Conservation (phyloP, 2,113 vertebrate genomes). For the Potamarius usumacintae region DNA sequence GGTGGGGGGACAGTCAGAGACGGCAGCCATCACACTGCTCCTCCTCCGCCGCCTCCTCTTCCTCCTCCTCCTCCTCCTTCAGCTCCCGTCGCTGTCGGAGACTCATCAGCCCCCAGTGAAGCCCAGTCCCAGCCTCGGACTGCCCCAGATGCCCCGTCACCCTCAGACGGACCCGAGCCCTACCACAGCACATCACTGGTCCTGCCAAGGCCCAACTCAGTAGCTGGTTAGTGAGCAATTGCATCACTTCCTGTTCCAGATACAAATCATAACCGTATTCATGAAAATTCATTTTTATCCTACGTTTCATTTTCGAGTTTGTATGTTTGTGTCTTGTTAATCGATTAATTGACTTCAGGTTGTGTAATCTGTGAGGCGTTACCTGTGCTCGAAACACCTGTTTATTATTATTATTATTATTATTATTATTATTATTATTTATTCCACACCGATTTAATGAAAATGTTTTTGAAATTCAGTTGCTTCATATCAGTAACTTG, state of each 20-base stretch:
- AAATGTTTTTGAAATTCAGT: too few species aligned
- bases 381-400: too few species aligned
- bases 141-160: conserved; percentile 60
- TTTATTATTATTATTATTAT: too few species aligned
- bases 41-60: conserved; percentile 72
- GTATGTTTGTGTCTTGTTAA: neutral
- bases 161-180: conserved; percentile 39
- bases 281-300: neutral
- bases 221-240: conserved; percentile 82
- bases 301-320: neutral
- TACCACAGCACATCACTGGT: conserved; percentile 79
- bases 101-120: conserved; percentile 59
- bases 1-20: conserved; percentile 56
- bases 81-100: conserved; percentile 80
- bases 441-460: too few species aligned
- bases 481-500: too few species aligned
- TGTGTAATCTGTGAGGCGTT: too few species aligned
- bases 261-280: neutral
- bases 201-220: conserved; percentile 95
- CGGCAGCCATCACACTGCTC: conserved; percentile 67
- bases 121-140: conserved; percentile 54
- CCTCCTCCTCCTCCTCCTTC: conserved; percentile 72
- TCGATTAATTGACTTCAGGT: neutral
- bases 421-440: too few species aligned
- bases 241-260: neutral